A percentile compares a stretch with the other conserved stretches of the same genome.
Evolutionary conservation across 2,888 invertebrate species (phyloP).

Genomic region (Philereme transversata): DNA sequence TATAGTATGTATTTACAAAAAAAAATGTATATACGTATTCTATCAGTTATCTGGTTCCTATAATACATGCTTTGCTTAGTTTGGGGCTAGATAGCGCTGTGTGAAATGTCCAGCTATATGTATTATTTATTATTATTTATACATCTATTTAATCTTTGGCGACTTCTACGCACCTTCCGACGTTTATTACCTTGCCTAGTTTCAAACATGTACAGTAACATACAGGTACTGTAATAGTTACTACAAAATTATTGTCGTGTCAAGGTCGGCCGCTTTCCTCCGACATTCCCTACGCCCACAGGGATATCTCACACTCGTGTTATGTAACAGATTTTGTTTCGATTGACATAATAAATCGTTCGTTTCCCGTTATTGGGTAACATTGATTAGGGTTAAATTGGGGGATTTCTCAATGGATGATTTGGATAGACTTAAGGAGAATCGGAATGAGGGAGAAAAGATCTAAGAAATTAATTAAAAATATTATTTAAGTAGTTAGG

Average conservation of each 20-base stretch:
- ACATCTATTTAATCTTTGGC: not conserved
- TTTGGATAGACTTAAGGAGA: not conserved
- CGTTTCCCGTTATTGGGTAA: slow-evolving; percentile 44
- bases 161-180: not conserved
- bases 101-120: too few species aligned
- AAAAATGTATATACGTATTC: too few species aligned
- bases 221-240: slow-evolving; percentile 34
- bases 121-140: too few species aligned
- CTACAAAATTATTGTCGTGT: slow-evolving; percentile 77
- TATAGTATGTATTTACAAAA: too few species aligned
- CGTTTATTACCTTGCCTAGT: slow-evolving; percentile 1
- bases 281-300: slow-evolving; percentile 81
- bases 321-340: slow-evolving; percentile 76
- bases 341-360: slow-evolving; percentile 64
- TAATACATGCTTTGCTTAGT: too few species aligned
- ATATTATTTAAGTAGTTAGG: not conserved
- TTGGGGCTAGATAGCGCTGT: too few species aligned
- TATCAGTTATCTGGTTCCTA: too few species aligned
- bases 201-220: slow-evolving; percentile 15
- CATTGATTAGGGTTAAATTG: slow-evolving; percentile 27
- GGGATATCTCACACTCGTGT: slow-evolving; percentile 78
- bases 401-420: slow-evolving; percentile 5
- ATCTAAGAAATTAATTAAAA: not conserved
- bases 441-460: not conserved
- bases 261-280: slow-evolving; percentile 82